Evolutionary conservation across 2,888 invertebrate genomes (phyloP).

Genomic region (Rhamnusium bicolor): DNA sequence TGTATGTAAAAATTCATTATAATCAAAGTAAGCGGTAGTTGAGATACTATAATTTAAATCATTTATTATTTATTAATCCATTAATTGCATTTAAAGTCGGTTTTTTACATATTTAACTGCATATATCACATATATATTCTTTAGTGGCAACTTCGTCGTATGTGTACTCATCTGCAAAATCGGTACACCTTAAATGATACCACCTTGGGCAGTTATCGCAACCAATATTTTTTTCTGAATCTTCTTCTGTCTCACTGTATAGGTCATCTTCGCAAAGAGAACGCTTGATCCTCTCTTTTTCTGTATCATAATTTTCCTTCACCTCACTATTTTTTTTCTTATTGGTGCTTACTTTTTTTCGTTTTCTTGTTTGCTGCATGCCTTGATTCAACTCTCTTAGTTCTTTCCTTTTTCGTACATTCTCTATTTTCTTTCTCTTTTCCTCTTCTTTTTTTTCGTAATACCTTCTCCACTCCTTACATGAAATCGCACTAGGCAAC

Average conservation of each 20-base stretch:
- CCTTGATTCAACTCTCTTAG: conserved; percentile 11
- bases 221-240: background rate
- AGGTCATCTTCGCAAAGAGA: background rate
- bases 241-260: background rate
- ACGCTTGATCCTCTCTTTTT: background rate
- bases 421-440: conserved; percentile 13
- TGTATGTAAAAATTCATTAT: too few relatives aligned
- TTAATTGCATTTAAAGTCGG: too few relatives aligned
- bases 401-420: conserved; percentile 14
- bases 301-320: background rate
- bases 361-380: background rate
- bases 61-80: too few relatives aligned
- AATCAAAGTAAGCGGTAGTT: too few relatives aligned
- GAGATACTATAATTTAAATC: too few relatives aligned
- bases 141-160: background rate
- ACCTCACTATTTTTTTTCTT: background rate
- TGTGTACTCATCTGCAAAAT: background rate
- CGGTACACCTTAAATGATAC: background rate
- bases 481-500: conserved; percentile 11
- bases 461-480: conserved; percentile 16
- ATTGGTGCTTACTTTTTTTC: background rate
- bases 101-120: too few relatives aligned
- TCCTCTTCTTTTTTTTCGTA: conserved; percentile 1
- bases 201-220: background rate
- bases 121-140: background rate